Conservation (phyloP, 2,888 invertebrate genomes). For the Pristionchus entomophagus region DNA sequence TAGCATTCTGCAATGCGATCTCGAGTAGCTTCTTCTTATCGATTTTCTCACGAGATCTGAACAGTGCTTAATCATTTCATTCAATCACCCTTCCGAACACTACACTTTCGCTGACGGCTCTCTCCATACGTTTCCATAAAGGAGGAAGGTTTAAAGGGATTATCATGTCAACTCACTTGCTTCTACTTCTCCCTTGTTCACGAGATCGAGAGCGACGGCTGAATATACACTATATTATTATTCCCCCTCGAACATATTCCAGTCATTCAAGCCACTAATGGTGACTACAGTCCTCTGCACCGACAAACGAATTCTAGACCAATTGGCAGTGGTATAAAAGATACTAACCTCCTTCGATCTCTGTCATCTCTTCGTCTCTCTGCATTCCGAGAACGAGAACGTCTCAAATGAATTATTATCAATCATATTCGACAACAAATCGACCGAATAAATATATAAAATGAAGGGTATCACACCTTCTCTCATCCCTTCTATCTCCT, state of each 20-base stretch:
- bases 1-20: slow-evolving; percentile 45
- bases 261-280: too few relatives aligned
- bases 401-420: too few relatives aligned
- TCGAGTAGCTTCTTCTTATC: slow-evolving; percentile 47
- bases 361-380: slow-evolving; percentile 21
- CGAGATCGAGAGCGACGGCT: slow-evolving; percentile 34
- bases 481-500: slow-evolving; percentile 34
- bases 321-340: background rate
- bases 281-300: too few relatives aligned
- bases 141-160: background rate
- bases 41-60: slow-evolving; percentile 43
- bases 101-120: too few relatives aligned
- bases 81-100: too few relatives aligned
- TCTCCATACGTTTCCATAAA: too few relatives aligned
- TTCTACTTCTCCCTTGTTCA: slow-evolving; percentile 11
- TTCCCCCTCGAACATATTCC: too few relatives aligned
- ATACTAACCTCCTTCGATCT: slow-evolving; percentile 8
- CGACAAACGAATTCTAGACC: too few relatives aligned
- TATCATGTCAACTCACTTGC: background rate
- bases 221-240: background rate
- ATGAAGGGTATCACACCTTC: background rate
- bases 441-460: background rate
- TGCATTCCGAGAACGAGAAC: slow-evolving; percentile 17
- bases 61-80: too few relatives aligned
- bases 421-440: too few relatives aligned